Base-by-base conservation (phyloP, 2,113 vertebrate species). In the Alces alces region DNA sequence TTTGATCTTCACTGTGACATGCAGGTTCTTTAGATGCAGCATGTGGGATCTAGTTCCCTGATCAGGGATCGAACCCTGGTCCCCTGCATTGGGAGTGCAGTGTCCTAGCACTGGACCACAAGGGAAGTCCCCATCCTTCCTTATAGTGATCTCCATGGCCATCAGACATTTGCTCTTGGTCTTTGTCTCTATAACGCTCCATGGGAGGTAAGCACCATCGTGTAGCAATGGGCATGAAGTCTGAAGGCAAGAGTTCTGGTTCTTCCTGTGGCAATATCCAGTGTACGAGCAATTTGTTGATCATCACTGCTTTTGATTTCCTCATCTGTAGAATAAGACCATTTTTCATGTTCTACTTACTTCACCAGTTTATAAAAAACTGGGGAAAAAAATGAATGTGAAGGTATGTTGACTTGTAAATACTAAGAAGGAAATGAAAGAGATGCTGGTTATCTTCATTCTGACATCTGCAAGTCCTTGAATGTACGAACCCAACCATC, bases 291-390 rank as follows among this genome's bases (percentile, higher is more conserved):
- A 2, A 70, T 54, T 54, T 54, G 52, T 54, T 70, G 88, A 33
- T 85, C 54, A 79, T 80, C 30, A 57, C 55, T 89, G 43, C 27
- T 91, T 96, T 92, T 50, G 52, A 47, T 83, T 93, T 93, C 86
- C 92, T 58, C 60, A 85, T 47, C 50, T 86, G 16, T 33, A 91
- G 84, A 78, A n/a, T 33, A 7, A 85, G n/a, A 92, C 61, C 27
- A 15, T 78, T 94, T 96, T 92, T 96, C 47, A 84, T 25, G 45
- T 27, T 93, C 89, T 94, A 28, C 43, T 96, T 94, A 50, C 84
- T 83, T 60, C 19, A 76, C 17, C 14, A 5, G 36, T 25, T 70
- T 96, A 54, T 45, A 8, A 88, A 91, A 98, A 83, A 57, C 36
- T 97, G 73, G 64, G 58, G 93, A 57, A 39, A 73, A 36, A 73